These are phyloP conservation scores for Tupaia chinensis DNA, from an alignment of 2,113 vertebrate genomes.

Conservation along the genomic window DNA sequence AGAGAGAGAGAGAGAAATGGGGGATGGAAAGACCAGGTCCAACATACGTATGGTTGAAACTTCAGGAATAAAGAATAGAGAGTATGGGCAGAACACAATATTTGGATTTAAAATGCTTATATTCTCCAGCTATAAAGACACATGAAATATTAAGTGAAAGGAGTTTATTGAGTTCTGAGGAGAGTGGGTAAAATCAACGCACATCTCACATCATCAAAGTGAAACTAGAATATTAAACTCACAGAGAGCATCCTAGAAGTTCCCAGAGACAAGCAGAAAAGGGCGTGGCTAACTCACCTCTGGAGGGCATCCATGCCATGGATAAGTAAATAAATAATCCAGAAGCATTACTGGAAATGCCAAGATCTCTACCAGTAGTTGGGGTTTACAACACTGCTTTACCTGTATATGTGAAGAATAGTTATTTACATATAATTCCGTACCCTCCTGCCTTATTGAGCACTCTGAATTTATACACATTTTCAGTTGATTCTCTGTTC, in stretches of 20 bases:
- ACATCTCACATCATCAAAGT: neutral
- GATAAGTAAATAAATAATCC: neutral
- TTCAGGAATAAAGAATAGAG: neutral
- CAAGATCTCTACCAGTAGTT: neutral
- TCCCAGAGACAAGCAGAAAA: neutral
- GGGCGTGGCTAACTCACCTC: neutral
- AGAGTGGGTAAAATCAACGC: neutral
- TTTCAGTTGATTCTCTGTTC: neutral
- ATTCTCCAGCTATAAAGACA: slow-evolving; percentile 13
- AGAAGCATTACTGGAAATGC: neutral
- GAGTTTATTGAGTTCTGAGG: neutral
- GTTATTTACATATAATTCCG: slow-evolving; percentile 2
- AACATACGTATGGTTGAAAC: neutral
- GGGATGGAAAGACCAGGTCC: neutral
- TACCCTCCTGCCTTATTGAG: neutral
- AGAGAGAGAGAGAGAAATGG: neutral
- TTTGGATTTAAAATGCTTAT: slow-evolving; percentile 25
- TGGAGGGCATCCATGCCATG: neutral
- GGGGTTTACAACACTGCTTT: neutral
- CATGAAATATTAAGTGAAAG: neutral
- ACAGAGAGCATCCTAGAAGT: slow-evolving; percentile 11
- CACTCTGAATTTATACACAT: neutral
- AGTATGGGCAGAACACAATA: neutral
- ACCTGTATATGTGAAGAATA: neutral
- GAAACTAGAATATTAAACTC: slow-evolving; percentile 3